These are phyloP conservation scores for Phasia obesa DNA, from an alignment of 2,888 invertebrate genomes.

Conservation along the genomic window DNA sequence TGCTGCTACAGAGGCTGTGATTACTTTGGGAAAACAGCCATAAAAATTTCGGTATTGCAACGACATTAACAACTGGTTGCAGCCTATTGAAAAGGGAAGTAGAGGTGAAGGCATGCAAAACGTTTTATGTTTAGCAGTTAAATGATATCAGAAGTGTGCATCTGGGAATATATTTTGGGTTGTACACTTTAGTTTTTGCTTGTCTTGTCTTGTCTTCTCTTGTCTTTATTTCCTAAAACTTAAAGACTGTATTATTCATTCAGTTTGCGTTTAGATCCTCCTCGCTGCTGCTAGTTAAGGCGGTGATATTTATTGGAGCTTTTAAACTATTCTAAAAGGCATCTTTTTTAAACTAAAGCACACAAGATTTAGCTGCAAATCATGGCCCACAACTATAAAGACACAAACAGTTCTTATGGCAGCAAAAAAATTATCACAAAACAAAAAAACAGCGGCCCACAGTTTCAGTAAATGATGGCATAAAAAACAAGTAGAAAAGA, in stretches of 20 bases:
- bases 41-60: slow-evolving; percentile 38
- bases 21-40: slow-evolving; percentile 64
- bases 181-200: slow-evolving; percentile 38
- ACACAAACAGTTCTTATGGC: slow-evolving; percentile 33
- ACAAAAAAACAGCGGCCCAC: slow-evolving; percentile 48
- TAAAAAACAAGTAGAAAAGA: slow-evolving; percentile 38
- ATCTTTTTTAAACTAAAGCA: slow-evolving; percentile 57
- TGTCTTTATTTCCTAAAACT: slow-evolving; percentile 56
- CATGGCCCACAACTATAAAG: slow-evolving; percentile 54
- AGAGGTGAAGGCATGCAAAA: slow-evolving; percentile 51
- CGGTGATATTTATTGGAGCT: slow-evolving; percentile 66
- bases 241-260: slow-evolving; percentile 69
- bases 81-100: not conserved
- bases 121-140: slow-evolving; percentile 65
- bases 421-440: not conserved
- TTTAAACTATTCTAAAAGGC: slow-evolving; percentile 65
- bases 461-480: slow-evolving; percentile 52
- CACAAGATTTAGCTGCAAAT: slow-evolving; percentile 50
- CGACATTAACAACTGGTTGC: not conserved
- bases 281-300: slow-evolving; percentile 35
- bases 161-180: slow-evolving; percentile 69
- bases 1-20: slow-evolving; percentile 37
- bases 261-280: slow-evolving; percentile 39
- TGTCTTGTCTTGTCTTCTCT: slow-evolving; percentile 30
- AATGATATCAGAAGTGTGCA: slow-evolving; percentile 73